These are phyloP conservation scores for Lasius platythorax DNA, from an alignment of 2,888 invertebrate genomes.

Conservation along the genomic window DNA sequence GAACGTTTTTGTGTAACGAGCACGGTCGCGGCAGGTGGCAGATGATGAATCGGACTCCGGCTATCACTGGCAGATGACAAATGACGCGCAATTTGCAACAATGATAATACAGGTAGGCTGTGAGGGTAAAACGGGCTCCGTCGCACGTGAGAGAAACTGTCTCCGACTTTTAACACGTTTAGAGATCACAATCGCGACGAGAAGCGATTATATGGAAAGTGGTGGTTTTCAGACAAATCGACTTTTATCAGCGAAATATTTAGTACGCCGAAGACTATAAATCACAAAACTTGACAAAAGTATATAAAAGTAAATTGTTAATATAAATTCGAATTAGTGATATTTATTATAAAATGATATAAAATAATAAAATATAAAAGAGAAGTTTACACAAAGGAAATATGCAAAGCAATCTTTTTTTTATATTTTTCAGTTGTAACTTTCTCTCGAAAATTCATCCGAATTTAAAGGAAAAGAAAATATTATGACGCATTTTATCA, in stretches of 20 bases:
- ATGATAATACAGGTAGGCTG: conserved; percentile 46
- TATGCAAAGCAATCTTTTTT: background rate
- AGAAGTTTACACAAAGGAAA: background rate
- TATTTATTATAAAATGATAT: background rate
- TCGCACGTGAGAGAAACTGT: conserved; percentile 17
- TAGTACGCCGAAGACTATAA: conserved; percentile 7
- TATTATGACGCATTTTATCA: background rate
- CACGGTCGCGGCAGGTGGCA: conserved; percentile 27
- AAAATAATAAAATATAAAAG: background rate
- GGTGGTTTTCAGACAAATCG: background rate
- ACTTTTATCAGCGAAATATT: background rate
- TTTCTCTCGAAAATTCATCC: background rate
- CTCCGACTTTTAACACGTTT: conserved; percentile 36
- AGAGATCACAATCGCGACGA: conserved; percentile 31
- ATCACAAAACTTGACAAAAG: conserved; percentile 7
- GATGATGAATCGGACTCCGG: conserved; percentile 47
- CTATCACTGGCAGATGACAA: conserved; percentile 53
- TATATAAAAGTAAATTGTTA: background rate
- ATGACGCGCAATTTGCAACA: conserved; percentile 48
- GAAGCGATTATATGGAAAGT: conserved; percentile 16
- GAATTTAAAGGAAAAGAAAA: background rate
- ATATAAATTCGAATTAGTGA: background rate
- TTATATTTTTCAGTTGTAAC: background rate
- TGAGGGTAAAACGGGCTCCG: conserved; percentile 30
- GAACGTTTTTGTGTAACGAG: conserved; percentile 48